Evolutionary conservation across 2,797 vertebrate species (phyloP).

Genomic region (Rousettus madagascariensis): DNA sequence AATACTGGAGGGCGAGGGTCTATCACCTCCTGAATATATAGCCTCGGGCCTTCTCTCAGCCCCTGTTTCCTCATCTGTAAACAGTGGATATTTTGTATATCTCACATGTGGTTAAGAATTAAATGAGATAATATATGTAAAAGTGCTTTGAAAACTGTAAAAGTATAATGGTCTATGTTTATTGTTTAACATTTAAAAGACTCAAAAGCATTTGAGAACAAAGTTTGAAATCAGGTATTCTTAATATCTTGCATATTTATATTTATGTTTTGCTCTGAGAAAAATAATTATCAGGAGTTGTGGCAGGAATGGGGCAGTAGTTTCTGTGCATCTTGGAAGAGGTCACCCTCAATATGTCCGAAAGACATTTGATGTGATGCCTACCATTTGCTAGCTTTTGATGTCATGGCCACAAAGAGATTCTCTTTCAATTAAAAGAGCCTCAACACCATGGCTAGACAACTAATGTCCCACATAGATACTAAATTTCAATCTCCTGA

Average conservation of each 20-base stretch:
- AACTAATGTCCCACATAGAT: neutral
- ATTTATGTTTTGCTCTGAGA: slow-evolving; percentile 31
- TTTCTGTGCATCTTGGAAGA: neutral
- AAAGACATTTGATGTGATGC: neutral
- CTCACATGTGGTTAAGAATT: slow-evolving; percentile 5
- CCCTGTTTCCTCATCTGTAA: neutral
- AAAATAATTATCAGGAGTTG: neutral
- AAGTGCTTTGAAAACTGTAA: neutral
- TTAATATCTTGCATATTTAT: neutral
- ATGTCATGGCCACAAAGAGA: neutral
- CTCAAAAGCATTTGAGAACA: neutral
- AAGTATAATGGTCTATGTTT: neutral
- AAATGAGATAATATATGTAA: neutral
- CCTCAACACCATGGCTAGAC: neutral
- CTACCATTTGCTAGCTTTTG: neutral
- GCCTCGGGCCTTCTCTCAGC: neutral
- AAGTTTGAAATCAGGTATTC: neutral
- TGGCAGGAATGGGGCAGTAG: neutral
- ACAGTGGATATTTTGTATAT: neutral
- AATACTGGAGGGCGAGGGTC: neutral
- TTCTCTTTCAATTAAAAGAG: neutral
- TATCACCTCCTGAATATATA: neutral
- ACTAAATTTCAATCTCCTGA: neutral
- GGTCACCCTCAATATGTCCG: neutral
- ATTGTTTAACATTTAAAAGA: slow-evolving; percentile 44